phyloP scores from a whole-genome alignment of 2,113 vertebrate genomes.

The Scartelaos histophorus region DNA sequence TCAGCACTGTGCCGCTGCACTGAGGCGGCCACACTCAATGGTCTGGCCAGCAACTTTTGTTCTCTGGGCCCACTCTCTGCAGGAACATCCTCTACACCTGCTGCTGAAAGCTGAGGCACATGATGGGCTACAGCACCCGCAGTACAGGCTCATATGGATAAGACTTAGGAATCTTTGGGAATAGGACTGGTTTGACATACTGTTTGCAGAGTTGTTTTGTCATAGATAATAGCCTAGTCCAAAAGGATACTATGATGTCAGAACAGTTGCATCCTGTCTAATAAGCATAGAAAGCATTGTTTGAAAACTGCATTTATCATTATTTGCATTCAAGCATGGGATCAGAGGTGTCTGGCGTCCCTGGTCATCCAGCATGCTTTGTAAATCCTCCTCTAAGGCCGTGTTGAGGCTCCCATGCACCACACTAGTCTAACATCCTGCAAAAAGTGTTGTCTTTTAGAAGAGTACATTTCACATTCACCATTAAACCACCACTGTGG shows the following conservation, averaged over 20 bases:
- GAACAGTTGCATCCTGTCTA: not conserved
- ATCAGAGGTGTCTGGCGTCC: not conserved
- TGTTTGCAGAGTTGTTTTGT: not conserved
- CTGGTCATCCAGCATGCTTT: not conserved
- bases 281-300: constrained; percentile 5
- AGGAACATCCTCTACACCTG: constrained; percentile 70
- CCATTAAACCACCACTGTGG: not conserved
- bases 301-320: not conserved
- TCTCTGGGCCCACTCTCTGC: constrained; percentile 54
- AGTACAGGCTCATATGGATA: constrained; percentile 36
- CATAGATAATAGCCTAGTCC: constrained; percentile 37
- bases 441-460: constrained; percentile 1
- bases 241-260: not conserved
- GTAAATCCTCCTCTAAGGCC: not conserved
- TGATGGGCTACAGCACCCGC: constrained; percentile 7
- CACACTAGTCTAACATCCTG: not conserved
- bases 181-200: not conserved
- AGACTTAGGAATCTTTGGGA: constrained; percentile 28
- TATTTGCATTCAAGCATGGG: not conserved
- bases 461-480: not conserved
- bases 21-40: constrained; percentile 62
- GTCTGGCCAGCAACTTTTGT: constrained; percentile 56
- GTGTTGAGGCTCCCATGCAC: not conserved
- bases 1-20: constrained; percentile 39
- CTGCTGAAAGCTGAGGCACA: constrained; percentile 62